Evolutionary conservation across 2,797 vertebrate species (phyloP), one percentile per base, ranked within the genome.

Genomic region (Enteromius unitaeniatus): DNA sequence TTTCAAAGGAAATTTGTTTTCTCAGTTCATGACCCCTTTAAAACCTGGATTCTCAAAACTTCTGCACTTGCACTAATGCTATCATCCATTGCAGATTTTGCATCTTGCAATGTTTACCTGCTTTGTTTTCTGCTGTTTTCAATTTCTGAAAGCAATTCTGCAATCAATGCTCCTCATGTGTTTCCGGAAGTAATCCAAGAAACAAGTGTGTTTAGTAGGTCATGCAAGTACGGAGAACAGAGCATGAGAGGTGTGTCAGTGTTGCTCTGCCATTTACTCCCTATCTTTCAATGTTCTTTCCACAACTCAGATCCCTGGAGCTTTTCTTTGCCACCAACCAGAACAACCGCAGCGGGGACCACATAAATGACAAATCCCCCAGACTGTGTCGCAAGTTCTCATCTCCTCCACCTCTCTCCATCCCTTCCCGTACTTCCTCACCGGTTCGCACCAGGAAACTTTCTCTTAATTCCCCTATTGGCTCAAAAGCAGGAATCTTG

Each of bases 341-440:
- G 90, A 97, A 97, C 89, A 98, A 93, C 91, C 94, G 96, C 87
- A 75, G 92, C 82, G 95, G 95, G 23, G 97, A 98, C 80, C 96
- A 96, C 86, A 86, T 90, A 68, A 93, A 93, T n/a, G 97, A 99
- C 49, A 97, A 97, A 89, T 97, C 98, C 9, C 98, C 98, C 23
- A 96, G 94, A 37, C 94, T 99, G n/a, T 96, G 96, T 88, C 96
- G 98, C 91, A 99, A 99, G 90, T 98, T 99, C 89, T 99, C 98
- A 74, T 98, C 97, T 55, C 97, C 98, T 1, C 98, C 98, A 34
- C 97, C 97, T 0, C 87, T 97, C 81, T 96, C 96, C 11, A 94
- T 97, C 81, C 95, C 96, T 11, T 98, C 97, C 64, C 96, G 94
- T 87, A 97, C 96, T 0, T 96, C 96, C 70, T 99, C 98, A 6